Conservation (phyloP, 2,888 invertebrate genomes). For the Leucoptera coffeella region DNA sequence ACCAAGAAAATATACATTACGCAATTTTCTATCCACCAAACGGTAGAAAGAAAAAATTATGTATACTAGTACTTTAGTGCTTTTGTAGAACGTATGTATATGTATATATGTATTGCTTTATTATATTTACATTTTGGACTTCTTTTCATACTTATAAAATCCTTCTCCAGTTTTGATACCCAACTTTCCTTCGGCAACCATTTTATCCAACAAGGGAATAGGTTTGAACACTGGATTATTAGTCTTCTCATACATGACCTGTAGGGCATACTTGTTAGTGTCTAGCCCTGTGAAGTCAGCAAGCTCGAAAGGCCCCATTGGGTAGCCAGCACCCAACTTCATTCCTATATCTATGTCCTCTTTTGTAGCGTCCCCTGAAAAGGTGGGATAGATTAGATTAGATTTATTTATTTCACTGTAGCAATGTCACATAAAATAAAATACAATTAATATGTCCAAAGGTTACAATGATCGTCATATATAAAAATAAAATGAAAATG, state of each 20-base stretch:
- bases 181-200: constrained; percentile 72
- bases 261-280: constrained; percentile 68
- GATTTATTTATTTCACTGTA: too few species aligned
- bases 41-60: too few species aligned
- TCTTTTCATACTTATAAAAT: constrained; percentile 66
- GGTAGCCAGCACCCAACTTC: constrained; percentile 87
- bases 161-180: constrained; percentile 81
- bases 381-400: too few species aligned
- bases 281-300: constrained; percentile 83
- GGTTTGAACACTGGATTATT: constrained; percentile 44
- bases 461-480: too few species aligned
- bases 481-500: too few species aligned
- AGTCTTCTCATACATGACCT: constrained; percentile 69
- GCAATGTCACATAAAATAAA: too few species aligned
- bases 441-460: too few species aligned
- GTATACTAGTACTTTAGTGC: too few species aligned
- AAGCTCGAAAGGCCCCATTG: constrained; percentile 87
- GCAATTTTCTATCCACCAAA: too few species aligned
- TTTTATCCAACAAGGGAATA: constrained; percentile 55
- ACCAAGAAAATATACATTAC: too few species aligned
- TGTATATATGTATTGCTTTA: too few species aligned
- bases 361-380: constrained; percentile 65
- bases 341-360: constrained; percentile 83
- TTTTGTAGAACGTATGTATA: too few species aligned
- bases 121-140: constrained; percentile 7